Conservation (phyloP, 2,797 vertebrate species). For the Syndactyla subalaris region DNA sequence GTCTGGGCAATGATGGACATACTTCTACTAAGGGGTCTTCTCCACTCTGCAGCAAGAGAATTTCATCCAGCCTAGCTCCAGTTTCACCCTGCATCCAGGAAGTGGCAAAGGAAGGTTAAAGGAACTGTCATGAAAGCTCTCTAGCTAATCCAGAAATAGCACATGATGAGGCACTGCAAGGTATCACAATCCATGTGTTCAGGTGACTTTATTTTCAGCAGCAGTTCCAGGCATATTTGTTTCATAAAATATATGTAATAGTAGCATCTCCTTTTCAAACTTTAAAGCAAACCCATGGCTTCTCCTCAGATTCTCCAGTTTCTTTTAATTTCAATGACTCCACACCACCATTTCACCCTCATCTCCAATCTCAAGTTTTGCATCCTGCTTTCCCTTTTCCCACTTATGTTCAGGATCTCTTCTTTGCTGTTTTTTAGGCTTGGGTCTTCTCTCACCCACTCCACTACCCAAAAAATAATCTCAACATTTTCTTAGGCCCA, state of each 20-base stretch:
- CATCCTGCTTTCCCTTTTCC: neutral
- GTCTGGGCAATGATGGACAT: neutral
- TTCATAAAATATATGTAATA: neutral
- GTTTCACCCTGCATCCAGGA: neutral
- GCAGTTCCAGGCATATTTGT: neutral
- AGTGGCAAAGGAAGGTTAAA: neutral
- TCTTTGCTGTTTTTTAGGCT: neutral
- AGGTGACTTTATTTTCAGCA: neutral
- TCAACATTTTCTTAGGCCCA: neutral
- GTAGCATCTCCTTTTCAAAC: neutral
- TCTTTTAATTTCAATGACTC: neutral
- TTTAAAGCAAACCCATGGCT: neutral
- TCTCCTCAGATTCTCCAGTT: neutral
- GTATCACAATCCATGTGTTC: neutral
- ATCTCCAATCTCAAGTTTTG: neutral
- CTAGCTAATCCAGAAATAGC: neutral
- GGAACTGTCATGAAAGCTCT: neutral
- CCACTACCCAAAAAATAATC: neutral
- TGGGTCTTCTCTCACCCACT: neutral
- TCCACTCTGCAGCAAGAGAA: neutral
- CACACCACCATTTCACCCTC: neutral
- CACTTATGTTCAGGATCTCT: neutral
- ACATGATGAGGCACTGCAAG: neutral
- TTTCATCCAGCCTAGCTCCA: neutral
- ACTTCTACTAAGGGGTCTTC: neutral